Evolutionary conservation across 1,140 invertebrate species (phyloP).

Genomic region (Sweltsa coloradensis): DNA sequence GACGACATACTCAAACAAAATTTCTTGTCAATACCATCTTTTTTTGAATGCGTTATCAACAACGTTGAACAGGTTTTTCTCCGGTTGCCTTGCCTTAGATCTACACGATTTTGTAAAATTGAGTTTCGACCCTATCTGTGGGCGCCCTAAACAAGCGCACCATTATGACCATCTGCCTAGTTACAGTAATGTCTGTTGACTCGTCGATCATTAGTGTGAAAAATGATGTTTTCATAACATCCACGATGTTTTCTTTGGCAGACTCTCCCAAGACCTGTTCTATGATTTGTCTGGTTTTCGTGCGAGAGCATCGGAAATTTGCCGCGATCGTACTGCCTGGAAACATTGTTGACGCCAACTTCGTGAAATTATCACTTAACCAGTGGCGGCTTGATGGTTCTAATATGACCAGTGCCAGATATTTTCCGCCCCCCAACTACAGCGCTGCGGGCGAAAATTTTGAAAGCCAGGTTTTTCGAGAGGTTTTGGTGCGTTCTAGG

Average conservation of each 20-base stretch:
- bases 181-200: slow-evolving; percentile 2
- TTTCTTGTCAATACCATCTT: background rate
- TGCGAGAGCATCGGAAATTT: background rate
- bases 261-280: background rate
- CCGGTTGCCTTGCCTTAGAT: background rate
- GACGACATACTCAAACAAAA: slow-evolving; percentile 1
- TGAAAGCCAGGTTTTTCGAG: no score
- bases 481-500: no score
- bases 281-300: background rate
- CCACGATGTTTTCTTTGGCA: background rate
- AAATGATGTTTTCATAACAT: slow-evolving; percentile 2
- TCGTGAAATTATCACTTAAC: background rate
- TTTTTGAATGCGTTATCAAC: background rate
- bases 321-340: background rate
- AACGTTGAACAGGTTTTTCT: background rate
- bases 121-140: background rate
- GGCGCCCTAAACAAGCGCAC: background rate
- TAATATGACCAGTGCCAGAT: no score
- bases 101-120: background rate
- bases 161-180: background rate
- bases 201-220: slow-evolving; percentile 1
- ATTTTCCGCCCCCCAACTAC: no score
- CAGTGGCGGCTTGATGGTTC: no score
- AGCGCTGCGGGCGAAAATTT: no score
- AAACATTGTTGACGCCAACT: background rate